Evolutionary conservation across 2,888 invertebrate species (phyloP).

Genomic region (Endotricha flammealis): DNA sequence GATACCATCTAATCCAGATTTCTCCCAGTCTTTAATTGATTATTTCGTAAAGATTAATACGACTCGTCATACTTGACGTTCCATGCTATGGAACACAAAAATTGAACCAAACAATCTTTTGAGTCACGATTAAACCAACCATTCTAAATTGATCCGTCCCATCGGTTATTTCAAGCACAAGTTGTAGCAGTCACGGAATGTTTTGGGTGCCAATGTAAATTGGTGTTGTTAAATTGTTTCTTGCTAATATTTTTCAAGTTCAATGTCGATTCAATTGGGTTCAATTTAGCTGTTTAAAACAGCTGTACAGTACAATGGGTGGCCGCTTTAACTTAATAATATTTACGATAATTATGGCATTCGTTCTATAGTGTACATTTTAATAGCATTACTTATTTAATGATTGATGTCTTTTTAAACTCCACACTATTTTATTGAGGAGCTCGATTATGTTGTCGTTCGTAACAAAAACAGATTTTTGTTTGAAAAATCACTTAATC

Average conservation of each 20-base stretch:
- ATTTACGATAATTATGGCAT: conserved; percentile 5
- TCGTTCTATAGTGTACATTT: too few relatives aligned
- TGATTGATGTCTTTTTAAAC: too few relatives aligned
- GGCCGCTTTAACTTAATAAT: conserved; percentile 7
- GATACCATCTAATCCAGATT: conserved; percentile 75
- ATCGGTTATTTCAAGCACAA: conserved; percentile 6
- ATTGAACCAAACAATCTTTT: conserved; percentile 52
- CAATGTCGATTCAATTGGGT: conserved; percentile 46
- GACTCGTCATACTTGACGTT: conserved; percentile 66
- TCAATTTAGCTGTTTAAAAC: conserved; percentile 36
- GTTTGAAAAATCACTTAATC: too few relatives aligned
- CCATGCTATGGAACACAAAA: conserved; percentile 45
- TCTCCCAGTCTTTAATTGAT: conserved; percentile 70
- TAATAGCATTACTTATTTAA: too few relatives aligned
- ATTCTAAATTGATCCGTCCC: conserved; percentile 26
- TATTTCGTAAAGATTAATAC: conserved; percentile 72
- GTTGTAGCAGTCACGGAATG: conserved; percentile 10
- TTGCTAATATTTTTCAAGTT: conserved; percentile 49
- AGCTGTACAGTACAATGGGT: conserved; percentile 16
- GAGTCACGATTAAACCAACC: conserved; percentile 44
- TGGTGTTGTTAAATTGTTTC: conserved; percentile 30
- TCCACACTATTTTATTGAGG: too few relatives aligned
- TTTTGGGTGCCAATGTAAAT: conserved; percentile 23
- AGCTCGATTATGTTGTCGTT: too few relatives aligned
- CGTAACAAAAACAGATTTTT: too few relatives aligned